phyloP scores from a whole-genome alignment of 2,113 vertebrate species.

The Dascyllus trimaculatus region DNA sequence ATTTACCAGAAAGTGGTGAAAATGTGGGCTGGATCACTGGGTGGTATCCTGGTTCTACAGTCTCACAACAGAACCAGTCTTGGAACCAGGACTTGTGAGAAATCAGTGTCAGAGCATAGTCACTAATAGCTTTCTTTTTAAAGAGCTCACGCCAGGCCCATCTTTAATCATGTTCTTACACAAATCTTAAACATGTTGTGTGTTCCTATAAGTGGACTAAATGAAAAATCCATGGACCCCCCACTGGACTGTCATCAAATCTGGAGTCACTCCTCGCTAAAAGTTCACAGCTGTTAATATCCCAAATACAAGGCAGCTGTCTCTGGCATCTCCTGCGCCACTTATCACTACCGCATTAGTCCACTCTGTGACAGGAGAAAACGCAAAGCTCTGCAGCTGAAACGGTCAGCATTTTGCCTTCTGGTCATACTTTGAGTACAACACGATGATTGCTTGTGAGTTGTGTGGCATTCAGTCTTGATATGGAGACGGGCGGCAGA shows the following conservation, averaged over 20 bases:
- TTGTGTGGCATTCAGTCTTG: background rate
- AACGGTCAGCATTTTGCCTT: constrained; percentile 44
- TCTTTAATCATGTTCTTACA: constrained; percentile 56
- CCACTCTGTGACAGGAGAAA: constrained; percentile 41
- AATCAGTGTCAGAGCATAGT: too few relatives aligned
- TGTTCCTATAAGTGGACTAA: constrained; percentile 38
- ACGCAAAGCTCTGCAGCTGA: constrained; percentile 31
- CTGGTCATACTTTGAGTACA: constrained; percentile 28
- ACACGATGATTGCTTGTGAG: constrained; percentile 24
- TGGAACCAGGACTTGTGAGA: too few relatives aligned
- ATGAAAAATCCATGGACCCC: constrained; percentile 45
- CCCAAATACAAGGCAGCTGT: constrained; percentile 75
- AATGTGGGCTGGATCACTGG: background rate
- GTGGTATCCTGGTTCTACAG: too few relatives aligned
- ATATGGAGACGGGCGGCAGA: constrained; percentile 9
- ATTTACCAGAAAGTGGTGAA: background rate
- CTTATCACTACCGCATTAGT: constrained; percentile 63
- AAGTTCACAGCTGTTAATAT: constrained; percentile 80
- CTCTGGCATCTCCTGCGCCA: constrained; percentile 48
- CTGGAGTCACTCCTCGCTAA: constrained; percentile 64
- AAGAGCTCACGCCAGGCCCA: constrained; percentile 8
- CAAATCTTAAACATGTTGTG: constrained; percentile 22
- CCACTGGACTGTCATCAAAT: constrained; percentile 66
- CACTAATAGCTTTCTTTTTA: too few relatives aligned
- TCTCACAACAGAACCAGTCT: too few relatives aligned